These are phyloP conservation scores for Ispidina picta DNA, from an alignment of 2,797 vertebrate species.

Conservation along the genomic window DNA sequence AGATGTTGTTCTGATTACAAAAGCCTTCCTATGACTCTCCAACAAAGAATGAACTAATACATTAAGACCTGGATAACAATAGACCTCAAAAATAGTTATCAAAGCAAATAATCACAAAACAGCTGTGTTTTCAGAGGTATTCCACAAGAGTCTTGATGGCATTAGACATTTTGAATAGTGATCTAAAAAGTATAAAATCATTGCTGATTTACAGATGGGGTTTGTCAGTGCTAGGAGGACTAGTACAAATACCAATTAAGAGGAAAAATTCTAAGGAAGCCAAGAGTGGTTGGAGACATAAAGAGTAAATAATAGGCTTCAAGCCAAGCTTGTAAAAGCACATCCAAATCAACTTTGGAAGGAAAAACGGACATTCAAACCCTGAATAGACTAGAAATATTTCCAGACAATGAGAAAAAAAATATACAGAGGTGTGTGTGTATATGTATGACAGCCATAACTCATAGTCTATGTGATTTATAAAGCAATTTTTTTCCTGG, in stretches of 20 bases:
- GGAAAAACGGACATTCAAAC: constrained; percentile 41
- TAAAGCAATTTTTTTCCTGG: neutral
- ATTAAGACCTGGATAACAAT: constrained; percentile 17
- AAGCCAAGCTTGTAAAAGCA: constrained; percentile 51
- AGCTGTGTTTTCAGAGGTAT: constrained; percentile 55
- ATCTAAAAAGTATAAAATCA: constrained; percentile 41
- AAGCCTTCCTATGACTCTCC: neutral
- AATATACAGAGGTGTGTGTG: neutral
- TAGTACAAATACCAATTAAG: constrained; percentile 64
- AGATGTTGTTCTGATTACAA: neutral
- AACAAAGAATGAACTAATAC: constrained; percentile 12
- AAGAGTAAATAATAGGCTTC: constrained; percentile 62
- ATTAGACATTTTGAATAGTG: constrained; percentile 26
- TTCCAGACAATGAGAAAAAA: neutral
- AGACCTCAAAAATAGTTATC: constrained; percentile 32
- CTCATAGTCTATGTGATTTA: neutral
- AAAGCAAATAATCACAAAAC: constrained; percentile 35
- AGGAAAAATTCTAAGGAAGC: constrained; percentile 63
- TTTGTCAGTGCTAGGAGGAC: constrained; percentile 37
- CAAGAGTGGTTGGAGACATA: constrained; percentile 59
- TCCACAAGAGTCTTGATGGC: constrained; percentile 25
- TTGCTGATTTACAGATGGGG: constrained; percentile 57
- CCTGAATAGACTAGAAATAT: constrained; percentile 8
- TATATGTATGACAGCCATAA: neutral
- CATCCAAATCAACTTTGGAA: constrained; percentile 10